Evolutionary conservation across 2,888 invertebrate species (phyloP), one percentile per base, ranked within the genome.

Genomic region (Marasmarcha lunaedactyla): DNA sequence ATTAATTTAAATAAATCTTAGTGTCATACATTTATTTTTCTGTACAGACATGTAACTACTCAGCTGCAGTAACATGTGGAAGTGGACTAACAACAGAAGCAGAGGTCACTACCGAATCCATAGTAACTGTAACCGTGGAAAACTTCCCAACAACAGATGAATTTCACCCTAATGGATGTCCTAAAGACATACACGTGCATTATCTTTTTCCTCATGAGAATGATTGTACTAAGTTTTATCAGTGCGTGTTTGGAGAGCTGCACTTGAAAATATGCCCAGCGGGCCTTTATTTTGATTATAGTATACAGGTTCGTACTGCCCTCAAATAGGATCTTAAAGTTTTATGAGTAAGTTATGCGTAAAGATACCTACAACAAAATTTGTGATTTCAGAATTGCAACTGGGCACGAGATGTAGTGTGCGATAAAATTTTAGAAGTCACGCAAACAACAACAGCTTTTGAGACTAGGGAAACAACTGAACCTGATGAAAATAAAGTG

Each of bases 181-280:
- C 67, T 0, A 44, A 15, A 1, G 53, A 60, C 13, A 54, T 51
- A 36, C 41, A 48, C 15, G 33, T 53, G 0, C 50, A 57, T 5
- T 46, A 42, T 5, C 36, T 66, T 13, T 45, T 74, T 3, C 63
- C 71, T 0, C 70, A 74, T 15, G 63, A 64, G 27, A 46, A 42
- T 0, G 59, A 66, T 7, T 73, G 72, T 35, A 44, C 44, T 0
- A 64, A 63, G 41, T 74, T 55, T 41, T 70, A 71, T 42, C 53
- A 57, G 10, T 74, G 74, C 42, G 55, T 52, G 11, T 52, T 59
- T 37, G 72, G 74, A 1, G 15, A 44, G 0, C 57, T 50, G 36
- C 48, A 63, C 0, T 48, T 51, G 20, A 54, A 47, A 40, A 36
- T 41, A 1, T 76, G 74, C 14, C 51, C 50, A 0, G 27, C 48